A percentile compares a stretch with the other conserved stretches of the same genome.
phyloP scores from a whole-genome alignment of 2,888 invertebrate genomes.

The Sepiola atlantica region DNA sequence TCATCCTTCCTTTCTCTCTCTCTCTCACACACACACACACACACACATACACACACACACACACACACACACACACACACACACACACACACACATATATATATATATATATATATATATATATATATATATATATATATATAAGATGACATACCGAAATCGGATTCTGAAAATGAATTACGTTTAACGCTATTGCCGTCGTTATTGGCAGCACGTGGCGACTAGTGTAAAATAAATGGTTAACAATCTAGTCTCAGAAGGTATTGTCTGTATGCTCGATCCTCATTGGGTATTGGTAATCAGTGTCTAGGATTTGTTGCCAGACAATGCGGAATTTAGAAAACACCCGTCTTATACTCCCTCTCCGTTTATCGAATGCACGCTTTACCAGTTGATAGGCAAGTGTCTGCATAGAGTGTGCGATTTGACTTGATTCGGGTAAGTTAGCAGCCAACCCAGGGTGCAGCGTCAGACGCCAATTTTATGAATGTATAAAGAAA shows the following conservation, averaged over 20 bases:
- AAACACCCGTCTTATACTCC: not conserved
- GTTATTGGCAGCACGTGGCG: not conserved
- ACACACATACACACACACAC: not conserved
- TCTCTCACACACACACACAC: not conserved
- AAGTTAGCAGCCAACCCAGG: not conserved
- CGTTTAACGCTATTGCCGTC: too few relatives aligned
- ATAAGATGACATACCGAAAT: not conserved
- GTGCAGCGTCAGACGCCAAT: not conserved
- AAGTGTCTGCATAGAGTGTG: not conserved
- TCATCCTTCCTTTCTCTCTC: not conserved
- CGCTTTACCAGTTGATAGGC: not conserved
- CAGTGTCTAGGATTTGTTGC: not conserved
- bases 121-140: not conserved
- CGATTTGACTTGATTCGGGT: not conserved
- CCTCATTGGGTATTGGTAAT: not conserved
- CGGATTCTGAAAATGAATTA: not conserved
- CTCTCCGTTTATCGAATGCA: not conserved
- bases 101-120: not conserved
- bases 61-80: not conserved
- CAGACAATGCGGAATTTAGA: not conserved
- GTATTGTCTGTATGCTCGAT: not conserved
- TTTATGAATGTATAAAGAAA: too few relatives aligned
- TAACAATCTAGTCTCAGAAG: not conserved
- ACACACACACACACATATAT: not conserved
- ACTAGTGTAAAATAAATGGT: too few relatives aligned